Base-by-base conservation (phyloP, 2,888 invertebrate species). In the Tillus elongatus region DNA sequence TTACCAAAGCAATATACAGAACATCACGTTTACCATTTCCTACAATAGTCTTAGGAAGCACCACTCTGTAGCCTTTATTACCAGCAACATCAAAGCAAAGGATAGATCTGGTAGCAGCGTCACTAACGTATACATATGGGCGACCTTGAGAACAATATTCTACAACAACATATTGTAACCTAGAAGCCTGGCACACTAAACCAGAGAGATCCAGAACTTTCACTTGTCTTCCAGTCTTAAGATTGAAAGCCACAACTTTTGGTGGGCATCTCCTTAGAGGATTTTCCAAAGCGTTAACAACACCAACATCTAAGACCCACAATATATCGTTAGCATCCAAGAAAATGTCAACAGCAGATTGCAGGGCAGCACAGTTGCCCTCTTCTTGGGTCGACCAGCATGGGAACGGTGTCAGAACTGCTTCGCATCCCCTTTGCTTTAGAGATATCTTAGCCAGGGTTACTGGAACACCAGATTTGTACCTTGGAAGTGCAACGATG, bases 371-470 rank as follows among this genome's bases (percentile, higher is more conserved):
- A 54, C 79, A 78, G 61, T 74, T 73, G 28, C 74, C 76, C 66
- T 79, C 79, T 63, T 81, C 82, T 63, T 83, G 80, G 53, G 75
- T 69, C 40, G 71, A 70, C 77, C 80, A 79, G 61, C 72, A 75
- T 37, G 78, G 79, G 68, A 74, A 79, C 11, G 80, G 79, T 47
- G 68, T 67, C 48, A 74, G 68, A 50, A 63, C 61, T 2, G 74
- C 65, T 34, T 69, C 56, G 43, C 72, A 71, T 19, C 68, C 64
- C 35, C 66, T 69, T 37, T 60, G 60, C 46, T 66, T 71, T 44
- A 75, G 56, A n/a, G 67, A 65, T 24, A 76, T 64, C 44, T 63
- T 70, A 12, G 71, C 78, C 28, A 78, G 54, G 2, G 78, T 77
- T 35, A 72, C 70, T 4, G 78, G 76, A 1, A 75, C 72, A 14